Evolutionary conservation across 2,113 vertebrate genomes (phyloP).

Genomic region (Catharus bicknelli): DNA sequence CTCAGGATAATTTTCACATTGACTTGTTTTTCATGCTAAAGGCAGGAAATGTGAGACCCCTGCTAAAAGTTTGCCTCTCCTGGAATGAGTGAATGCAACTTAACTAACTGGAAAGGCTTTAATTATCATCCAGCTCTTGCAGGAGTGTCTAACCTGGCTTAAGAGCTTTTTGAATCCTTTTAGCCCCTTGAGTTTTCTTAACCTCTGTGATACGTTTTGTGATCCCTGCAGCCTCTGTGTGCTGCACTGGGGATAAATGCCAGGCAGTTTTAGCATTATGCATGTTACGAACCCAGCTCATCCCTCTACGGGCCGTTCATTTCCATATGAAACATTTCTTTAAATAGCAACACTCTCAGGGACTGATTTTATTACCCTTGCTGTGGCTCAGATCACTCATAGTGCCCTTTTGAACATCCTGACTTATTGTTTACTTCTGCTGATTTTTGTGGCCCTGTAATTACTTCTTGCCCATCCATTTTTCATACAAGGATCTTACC

Average conservation of each 20-base stretch:
- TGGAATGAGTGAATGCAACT: not conserved
- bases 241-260: not conserved
- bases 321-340: constrained; percentile 48
- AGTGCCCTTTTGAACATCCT: not conserved
- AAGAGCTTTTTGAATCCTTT: not conserved
- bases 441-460: not conserved
- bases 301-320: constrained; percentile 14
- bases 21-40: not conserved
- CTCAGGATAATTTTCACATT: not conserved
- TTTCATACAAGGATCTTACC: not conserved
- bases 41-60: not conserved
- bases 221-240: not conserved
- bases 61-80: not conserved
- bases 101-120: not conserved
- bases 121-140: not conserved
- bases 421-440: constrained; percentile 7
- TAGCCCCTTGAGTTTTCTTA: constrained; percentile 15
- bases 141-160: not conserved
- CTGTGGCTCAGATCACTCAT: not conserved
- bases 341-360: constrained; percentile 27
- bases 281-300: not conserved
- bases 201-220: not conserved
- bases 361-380: constrained; percentile 42
- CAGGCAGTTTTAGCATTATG: not conserved
- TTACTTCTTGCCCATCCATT: not conserved